Percentiles rank a stretch among this genome's conserved stretches.
Evolutionary conservation across 2,888 invertebrate genomes (phyloP).

Genomic region (Sesamia inferens): DNA sequence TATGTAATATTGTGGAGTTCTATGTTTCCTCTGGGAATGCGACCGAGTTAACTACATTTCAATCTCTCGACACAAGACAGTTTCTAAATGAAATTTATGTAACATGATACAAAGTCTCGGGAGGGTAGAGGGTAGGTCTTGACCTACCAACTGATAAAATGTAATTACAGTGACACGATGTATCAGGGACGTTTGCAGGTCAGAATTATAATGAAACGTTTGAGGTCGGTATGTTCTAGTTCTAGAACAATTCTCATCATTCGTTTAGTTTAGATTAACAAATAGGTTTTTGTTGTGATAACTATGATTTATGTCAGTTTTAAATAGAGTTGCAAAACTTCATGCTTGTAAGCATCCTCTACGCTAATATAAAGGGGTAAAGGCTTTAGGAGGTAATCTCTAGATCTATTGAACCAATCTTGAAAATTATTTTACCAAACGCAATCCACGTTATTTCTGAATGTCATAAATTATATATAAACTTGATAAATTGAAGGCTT

Average conservation of each 20-base stretch:
- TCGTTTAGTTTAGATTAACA: neutral
- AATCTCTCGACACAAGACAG: constrained; percentile 47
- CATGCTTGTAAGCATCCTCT: too few relatives aligned
- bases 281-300: neutral
- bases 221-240: neutral
- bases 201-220: constrained; percentile 17
- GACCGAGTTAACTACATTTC: constrained; percentile 53
- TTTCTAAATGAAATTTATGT: constrained; percentile 49
- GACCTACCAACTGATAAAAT: constrained; percentile 37
- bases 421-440: too few relatives aligned
- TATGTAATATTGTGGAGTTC: constrained; percentile 40
- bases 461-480: too few relatives aligned
- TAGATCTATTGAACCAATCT: too few relatives aligned
- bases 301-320: neutral
- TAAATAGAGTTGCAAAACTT: neutral
- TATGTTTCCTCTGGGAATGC: constrained; percentile 41
- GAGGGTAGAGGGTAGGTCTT: constrained; percentile 12
- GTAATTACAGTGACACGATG: constrained; percentile 24
- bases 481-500: too few relatives aligned
- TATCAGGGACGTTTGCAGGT: constrained; percentile 21
- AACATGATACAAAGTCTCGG: constrained; percentile 14
- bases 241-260: neutral
- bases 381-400: too few relatives aligned
- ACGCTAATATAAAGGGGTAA: too few relatives aligned
- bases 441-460: too few relatives aligned